Evolutionary conservation across 2,797 vertebrate genomes (phyloP).

Genomic region (Sebastes iracundus): DNA sequence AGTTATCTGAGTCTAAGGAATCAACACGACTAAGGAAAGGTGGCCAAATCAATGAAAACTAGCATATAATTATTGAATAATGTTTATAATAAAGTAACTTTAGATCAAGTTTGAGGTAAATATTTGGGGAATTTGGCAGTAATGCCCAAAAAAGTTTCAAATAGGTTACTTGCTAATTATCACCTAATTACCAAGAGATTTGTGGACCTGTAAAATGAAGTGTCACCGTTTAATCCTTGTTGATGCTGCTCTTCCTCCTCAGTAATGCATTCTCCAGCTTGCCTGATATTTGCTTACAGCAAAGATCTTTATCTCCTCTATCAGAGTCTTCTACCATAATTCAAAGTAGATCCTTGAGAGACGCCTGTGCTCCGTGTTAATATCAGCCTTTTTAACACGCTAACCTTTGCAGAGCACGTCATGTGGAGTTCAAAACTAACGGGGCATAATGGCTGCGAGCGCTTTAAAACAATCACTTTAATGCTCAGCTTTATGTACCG

Average conservation of each 20-base stretch:
- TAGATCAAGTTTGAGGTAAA: too few species aligned
- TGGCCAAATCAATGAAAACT: too few species aligned
- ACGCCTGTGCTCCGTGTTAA: rapidly evolving
- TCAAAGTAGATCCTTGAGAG: neutral
- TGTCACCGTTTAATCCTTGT: neutral
- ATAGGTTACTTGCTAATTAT: too few species aligned
- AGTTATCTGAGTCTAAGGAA: too few species aligned
- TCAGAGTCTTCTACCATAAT: neutral
- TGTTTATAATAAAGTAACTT: too few species aligned
- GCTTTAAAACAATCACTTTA: neutral
- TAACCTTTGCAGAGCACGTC: neutral
- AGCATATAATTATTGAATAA: too few species aligned
- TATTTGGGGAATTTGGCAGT: too few species aligned
- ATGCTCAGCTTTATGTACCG: neutral
- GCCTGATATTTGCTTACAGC: neutral
- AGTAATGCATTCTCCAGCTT: neutral
- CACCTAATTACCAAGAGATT: too few species aligned
- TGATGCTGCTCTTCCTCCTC: neutral
- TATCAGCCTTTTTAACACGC: neutral
- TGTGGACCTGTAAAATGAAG: too few species aligned
- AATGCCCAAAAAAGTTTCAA: too few species aligned
- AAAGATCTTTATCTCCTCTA: neutral
- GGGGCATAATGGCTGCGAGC: neutral
- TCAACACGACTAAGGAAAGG: too few species aligned
- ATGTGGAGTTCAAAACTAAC: neutral